Conservation (phyloP, 2,888 invertebrate species). For the Cotesia congregata region DNA sequence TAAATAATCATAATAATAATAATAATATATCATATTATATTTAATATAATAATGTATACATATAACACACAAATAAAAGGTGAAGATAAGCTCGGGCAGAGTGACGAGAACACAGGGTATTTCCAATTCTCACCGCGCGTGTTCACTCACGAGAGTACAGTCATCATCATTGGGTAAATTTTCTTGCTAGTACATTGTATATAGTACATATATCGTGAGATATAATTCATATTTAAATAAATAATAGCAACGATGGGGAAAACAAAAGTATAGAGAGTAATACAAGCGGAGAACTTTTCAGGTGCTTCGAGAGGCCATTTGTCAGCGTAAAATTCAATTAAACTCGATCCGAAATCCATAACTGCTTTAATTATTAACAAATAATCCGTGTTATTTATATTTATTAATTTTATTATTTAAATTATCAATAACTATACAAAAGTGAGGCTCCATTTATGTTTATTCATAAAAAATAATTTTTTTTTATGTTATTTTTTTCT, state of each 20-base stretch:
- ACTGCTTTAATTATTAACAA: background rate
- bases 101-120: background rate
- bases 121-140: background rate
- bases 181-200: background rate
- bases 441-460: too few species aligned
- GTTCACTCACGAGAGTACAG: background rate
- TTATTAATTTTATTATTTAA: background rate
- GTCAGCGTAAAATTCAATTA: constrained; percentile 22
- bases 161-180: constrained; percentile 1
- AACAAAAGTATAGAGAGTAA: background rate
- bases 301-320: constrained; percentile 33
- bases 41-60: background rate
- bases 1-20: background rate
- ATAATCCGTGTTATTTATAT: background rate
- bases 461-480: background rate
- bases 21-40: constrained; percentile 5
- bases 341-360: background rate
- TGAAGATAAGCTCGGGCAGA: background rate
- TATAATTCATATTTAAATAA: background rate
- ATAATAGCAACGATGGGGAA: background rate
- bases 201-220: background rate
- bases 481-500: background rate
- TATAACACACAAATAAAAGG: background rate
- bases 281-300: background rate
- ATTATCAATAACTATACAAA: too few species aligned